Conservation (phyloP, 2,797 vertebrate genomes). For the Leuciscus waleckii region DNA sequence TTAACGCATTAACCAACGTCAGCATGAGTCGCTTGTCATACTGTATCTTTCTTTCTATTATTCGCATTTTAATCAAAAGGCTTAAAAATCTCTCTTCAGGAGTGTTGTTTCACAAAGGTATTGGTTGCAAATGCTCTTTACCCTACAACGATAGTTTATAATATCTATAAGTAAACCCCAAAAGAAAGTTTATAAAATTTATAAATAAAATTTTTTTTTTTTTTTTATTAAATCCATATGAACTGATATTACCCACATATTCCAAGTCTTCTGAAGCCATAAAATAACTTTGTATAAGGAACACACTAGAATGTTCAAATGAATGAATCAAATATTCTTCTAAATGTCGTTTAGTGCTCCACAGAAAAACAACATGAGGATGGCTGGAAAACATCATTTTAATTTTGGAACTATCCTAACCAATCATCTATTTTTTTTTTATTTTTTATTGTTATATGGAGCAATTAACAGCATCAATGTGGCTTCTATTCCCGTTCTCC, state of each 20-base stretch:
- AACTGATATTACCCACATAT: neutral
- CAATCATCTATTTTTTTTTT: neutral
- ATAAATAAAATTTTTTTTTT: too few relatives aligned
- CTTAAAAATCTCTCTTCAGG: slow-evolving; percentile 37
- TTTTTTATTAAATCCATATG: too few relatives aligned
- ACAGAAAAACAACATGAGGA: neutral
- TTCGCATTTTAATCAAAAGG: slow-evolving; percentile 15
- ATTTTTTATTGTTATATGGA: neutral
- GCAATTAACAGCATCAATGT: neutral
- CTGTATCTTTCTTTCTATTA: slow-evolving; percentile 20
- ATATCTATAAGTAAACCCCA: neutral
- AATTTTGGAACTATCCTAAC: neutral
- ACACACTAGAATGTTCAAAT: neutral
- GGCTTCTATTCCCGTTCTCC: slow-evolving; percentile 3
- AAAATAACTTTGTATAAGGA: neutral
- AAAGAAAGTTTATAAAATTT: too few relatives aligned
- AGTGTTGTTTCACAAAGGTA: slow-evolving; percentile 11
- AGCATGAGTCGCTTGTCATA: slow-evolving; percentile 12
- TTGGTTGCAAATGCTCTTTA: neutral
- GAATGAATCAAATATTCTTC: too few relatives aligned
- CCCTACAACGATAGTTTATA: neutral
- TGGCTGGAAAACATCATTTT: too few relatives aligned
- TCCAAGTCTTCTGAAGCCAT: neutral
- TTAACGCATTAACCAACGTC: slow-evolving; percentile 44
- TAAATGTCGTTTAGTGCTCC: neutral